Evolutionary conservation across 2,797 vertebrate species (phyloP), one percentile per base, ranked within the genome.

Genomic region (Enteromius trimaculatus): DNA sequence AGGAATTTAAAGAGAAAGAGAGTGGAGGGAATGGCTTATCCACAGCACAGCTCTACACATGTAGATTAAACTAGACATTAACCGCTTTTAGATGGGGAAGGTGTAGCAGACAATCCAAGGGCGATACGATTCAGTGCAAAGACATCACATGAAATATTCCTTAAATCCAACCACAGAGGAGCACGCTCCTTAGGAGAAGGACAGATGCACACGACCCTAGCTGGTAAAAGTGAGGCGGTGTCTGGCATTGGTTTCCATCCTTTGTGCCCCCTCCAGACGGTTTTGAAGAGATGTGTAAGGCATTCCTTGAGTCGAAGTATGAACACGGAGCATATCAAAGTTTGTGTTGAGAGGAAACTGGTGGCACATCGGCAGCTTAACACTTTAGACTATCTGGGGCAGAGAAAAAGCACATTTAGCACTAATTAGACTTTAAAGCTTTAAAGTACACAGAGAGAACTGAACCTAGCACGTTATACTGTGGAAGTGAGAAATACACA

Each of bases 241-340:
- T 90, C 91, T 89, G 88, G 90, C 89, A 90, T 90, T 91, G 90
- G 92, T 89, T 90, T 90, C 90, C 88, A 85, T 92, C 93, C 93
- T 96, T 92, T 84, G 92, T 55, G 86, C 89, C 82, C 91, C 90
- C 94, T 92, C 92, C 86, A 90, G 90, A 93, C 94, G 92, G 91
- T 84, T 93, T 91, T 91, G 92, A 80, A 91, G 93, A 92, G 90
- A 93, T 88, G 91, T 88, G 87, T 91, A 89, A 91, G 92, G 91
- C 93, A 92, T 94, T 93, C 94, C 95, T 95, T 58, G 92, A 92
- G 90, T 86, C 92, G 88, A 86, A 87, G 86, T 86, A 84, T 81
- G 79, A 89, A 71, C 0, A 47, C 49, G 65, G 49, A 70, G 44
- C 37, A 39, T 44, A 31, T 58, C 72, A 53, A 53, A 47, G 80